These are phyloP conservation scores for Sebastes iracundus DNA, from an alignment of 2,797 vertebrate species.

Conservation along the genomic window DNA sequence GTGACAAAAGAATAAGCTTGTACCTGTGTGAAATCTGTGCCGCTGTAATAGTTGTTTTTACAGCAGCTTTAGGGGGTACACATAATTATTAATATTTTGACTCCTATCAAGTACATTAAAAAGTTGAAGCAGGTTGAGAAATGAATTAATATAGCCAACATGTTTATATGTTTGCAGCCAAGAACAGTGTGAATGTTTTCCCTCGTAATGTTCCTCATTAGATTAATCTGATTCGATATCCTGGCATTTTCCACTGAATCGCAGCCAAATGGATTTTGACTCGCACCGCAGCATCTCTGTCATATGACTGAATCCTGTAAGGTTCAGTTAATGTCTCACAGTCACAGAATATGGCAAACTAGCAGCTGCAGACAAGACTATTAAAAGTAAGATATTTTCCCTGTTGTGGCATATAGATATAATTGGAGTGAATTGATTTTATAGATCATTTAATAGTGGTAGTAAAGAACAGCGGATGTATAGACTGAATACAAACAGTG, in stretches of 20 bases:
- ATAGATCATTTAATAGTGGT: neutral
- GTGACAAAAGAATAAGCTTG: constrained; percentile 35
- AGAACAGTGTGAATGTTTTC: constrained; percentile 49
- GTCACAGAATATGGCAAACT: constrained; percentile 23
- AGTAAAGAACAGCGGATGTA: neutral
- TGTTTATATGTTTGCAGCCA: constrained; percentile 49
- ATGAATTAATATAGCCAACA: constrained; percentile 34
- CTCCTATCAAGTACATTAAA: constrained; percentile 30
- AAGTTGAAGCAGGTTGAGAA: constrained; percentile 49
- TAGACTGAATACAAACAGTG: neutral
- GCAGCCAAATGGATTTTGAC: constrained; percentile 61
- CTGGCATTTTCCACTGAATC: constrained; percentile 57
- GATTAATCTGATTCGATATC: constrained; percentile 56
- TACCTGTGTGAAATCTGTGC: constrained; percentile 40
- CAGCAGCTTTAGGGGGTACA: constrained; percentile 25
- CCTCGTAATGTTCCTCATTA: constrained; percentile 58
- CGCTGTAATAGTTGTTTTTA: constrained; percentile 30
- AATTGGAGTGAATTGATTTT: neutral
- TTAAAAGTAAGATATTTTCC: neutral
- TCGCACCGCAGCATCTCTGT: constrained; percentile 42
- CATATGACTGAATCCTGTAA: constrained; percentile 35
- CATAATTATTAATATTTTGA: constrained; percentile 31
- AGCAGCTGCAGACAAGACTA: constrained; percentile 14
- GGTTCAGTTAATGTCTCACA: constrained; percentile 44
- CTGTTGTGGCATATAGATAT: neutral